Conservation (phyloP, 2,888 invertebrate species). For the Tricholauxania praeusta region DNA sequence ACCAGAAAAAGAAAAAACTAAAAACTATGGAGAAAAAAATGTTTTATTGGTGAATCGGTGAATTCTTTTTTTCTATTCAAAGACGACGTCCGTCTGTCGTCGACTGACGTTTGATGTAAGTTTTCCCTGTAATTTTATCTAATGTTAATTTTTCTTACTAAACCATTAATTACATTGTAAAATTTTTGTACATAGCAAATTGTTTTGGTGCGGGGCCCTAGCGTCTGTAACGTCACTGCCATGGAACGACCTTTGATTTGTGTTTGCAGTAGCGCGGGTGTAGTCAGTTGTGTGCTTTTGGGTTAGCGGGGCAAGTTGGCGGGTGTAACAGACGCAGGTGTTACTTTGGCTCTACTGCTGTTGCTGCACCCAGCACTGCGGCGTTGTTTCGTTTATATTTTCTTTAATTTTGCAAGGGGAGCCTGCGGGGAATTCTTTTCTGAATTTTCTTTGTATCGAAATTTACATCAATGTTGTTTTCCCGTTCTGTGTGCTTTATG, state of each 20-base stretch:
- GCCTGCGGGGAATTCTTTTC: slow-evolving; percentile 24
- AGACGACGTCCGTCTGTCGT: slow-evolving; percentile 9
- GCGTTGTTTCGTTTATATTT: background rate
- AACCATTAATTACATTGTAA: background rate
- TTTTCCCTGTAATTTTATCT: background rate
- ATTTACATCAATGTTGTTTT: too few relatives aligned
- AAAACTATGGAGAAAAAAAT: slow-evolving; percentile 12
- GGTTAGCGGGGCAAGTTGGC: background rate
- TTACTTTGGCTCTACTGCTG: background rate
- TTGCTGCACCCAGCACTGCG: background rate
- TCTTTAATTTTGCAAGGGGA: slow-evolving; percentile 12
- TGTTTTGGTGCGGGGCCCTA: background rate
- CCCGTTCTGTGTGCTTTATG: too few relatives aligned
- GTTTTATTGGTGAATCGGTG: slow-evolving; percentile 31
- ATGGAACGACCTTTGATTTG: slow-evolving; percentile 12
- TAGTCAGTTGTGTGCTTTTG: background rate
- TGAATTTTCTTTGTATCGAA: background rate
- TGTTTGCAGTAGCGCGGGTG: slow-evolving; percentile 8
- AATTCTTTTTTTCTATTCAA: slow-evolving; percentile 10
- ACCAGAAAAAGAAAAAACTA: slow-evolving; percentile 10
- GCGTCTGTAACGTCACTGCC: background rate
- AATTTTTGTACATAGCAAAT: background rate
- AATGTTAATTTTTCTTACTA: background rate
- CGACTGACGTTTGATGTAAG: slow-evolving; percentile 24
- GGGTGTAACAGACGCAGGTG: background rate